Percentiles rank a stretch among this genome's conserved stretches.
Evolutionary conservation across 1,140 invertebrate species (phyloP).

Genomic region (Drosophila tristis): DNA sequence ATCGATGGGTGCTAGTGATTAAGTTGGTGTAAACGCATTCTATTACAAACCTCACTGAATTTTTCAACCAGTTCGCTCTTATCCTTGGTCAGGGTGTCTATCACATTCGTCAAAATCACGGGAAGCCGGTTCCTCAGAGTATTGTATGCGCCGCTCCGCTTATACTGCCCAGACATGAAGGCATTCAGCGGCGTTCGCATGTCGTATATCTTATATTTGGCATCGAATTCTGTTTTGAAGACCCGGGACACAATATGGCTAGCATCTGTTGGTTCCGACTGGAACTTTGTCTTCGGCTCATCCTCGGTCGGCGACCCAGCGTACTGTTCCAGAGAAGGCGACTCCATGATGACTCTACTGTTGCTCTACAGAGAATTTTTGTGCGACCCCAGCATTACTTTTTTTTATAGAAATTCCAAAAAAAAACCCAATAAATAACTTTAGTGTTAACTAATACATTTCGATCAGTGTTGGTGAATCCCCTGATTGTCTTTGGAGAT

Average conservation of each 20-base stretch:
- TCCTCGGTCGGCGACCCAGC: not conserved
- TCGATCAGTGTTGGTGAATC: too few species aligned
- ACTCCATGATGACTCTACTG: slow-evolving; percentile 12
- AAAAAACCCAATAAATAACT: slow-evolving; percentile 5
- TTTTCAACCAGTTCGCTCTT: slow-evolving; percentile 88
- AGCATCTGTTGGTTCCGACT: slow-evolving; percentile 2
- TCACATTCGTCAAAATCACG: slow-evolving; percentile 95
- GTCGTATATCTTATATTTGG: slow-evolving; percentile 79
- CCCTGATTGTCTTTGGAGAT: too few species aligned
- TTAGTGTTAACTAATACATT: too few species aligned
- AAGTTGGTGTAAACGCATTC: not conserved
- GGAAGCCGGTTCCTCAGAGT: slow-evolving; percentile 95
- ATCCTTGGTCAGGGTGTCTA: slow-evolving; percentile 92
- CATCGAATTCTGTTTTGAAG: slow-evolving; percentile 69
- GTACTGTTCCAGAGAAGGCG: slow-evolving; percentile 4
- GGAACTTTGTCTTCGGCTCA: not conserved
- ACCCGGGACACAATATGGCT: slow-evolving; percentile 2
- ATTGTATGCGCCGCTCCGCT: slow-evolving; percentile 92
- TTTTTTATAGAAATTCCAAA: slow-evolving; percentile 10
- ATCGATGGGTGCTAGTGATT: slow-evolving; percentile 30
- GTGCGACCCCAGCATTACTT: slow-evolving; percentile 18
- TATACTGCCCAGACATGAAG: slow-evolving; percentile 67
- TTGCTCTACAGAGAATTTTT: not conserved
- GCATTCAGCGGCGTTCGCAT: slow-evolving; percentile 60
- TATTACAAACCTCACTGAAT: slow-evolving; percentile 88